Evolutionary conservation across 2,797 vertebrate species (phyloP).

Genomic region (Crax fasciolata): DNA sequence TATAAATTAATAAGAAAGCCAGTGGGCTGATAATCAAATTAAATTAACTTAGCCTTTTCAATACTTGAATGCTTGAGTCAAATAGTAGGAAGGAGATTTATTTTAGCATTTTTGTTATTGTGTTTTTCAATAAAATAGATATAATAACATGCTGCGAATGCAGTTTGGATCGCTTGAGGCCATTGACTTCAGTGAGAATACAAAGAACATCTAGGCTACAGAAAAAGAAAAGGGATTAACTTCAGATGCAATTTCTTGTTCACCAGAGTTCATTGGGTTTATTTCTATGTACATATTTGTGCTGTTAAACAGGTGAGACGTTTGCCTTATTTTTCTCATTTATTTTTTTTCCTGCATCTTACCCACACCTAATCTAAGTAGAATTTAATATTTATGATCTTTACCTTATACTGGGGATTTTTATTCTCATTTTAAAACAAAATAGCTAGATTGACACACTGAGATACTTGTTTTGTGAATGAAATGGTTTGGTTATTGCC

Average conservation of each 20-base stretch:
- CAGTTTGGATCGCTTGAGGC: background rate
- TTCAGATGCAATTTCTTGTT: constrained; percentile 10
- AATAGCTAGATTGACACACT: background rate
- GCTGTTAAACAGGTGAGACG: background rate
- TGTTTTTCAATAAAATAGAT: constrained; percentile 19
- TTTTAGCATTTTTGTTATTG: constrained; percentile 24
- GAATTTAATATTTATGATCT: background rate
- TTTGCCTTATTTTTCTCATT: background rate
- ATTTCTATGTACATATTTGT: background rate
- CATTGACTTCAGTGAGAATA: background rate
- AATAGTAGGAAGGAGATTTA: constrained; percentile 39
- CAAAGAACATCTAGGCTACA: background rate
- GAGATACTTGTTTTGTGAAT: background rate
- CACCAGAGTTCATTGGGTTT: background rate
- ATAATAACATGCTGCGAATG: background rate
- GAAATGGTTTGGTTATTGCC: background rate
- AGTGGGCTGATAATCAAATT: constrained; percentile 42
- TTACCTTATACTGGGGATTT: background rate
- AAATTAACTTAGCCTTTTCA: constrained; percentile 29
- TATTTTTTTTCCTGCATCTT: constrained; percentile 18
- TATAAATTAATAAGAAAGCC: constrained; percentile 8
- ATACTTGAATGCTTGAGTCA: background rate
- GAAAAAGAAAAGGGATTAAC: background rate
- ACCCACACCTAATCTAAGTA: fast-evolving
- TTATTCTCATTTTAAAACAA: background rate